These are phyloP conservation scores for Trachemys scripta DNA, from an alignment of 2,113 vertebrate species.

Conservation along the genomic window DNA sequence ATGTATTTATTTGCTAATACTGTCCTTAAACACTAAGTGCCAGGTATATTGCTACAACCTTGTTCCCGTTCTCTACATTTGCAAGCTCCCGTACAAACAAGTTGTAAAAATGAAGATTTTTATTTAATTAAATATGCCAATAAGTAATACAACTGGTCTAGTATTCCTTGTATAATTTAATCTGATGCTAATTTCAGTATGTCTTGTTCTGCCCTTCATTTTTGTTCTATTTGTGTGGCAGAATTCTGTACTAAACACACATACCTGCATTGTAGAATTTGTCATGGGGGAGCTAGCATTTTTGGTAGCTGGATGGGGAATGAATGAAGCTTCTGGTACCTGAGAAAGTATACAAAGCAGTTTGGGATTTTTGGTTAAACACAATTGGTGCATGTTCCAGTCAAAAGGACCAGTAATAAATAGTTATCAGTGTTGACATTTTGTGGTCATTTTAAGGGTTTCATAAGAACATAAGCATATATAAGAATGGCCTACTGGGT, in stretches of 20 bases:
- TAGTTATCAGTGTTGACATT: neutral
- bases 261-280: neutral
- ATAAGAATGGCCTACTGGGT: too few relatives aligned
- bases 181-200: neutral
- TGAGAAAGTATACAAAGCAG: neutral
- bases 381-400: neutral
- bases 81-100: neutral
- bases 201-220: neutral
- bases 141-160: neutral
- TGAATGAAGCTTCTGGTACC: neutral
- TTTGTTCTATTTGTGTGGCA: neutral
- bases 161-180: neutral
- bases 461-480: neutral
- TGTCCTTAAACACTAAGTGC: neutral
- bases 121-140: neutral
- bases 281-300: neutral
- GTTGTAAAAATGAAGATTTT: neutral
- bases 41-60: neutral
- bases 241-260: neutral
- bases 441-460: neutral
- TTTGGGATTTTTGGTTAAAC: neutral
- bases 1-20: neutral
- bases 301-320: neutral
- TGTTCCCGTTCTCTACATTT: neutral
- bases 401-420: neutral